Conservation (phyloP, 2,113 vertebrate genomes). For the Paedocypris sp. region DNA sequence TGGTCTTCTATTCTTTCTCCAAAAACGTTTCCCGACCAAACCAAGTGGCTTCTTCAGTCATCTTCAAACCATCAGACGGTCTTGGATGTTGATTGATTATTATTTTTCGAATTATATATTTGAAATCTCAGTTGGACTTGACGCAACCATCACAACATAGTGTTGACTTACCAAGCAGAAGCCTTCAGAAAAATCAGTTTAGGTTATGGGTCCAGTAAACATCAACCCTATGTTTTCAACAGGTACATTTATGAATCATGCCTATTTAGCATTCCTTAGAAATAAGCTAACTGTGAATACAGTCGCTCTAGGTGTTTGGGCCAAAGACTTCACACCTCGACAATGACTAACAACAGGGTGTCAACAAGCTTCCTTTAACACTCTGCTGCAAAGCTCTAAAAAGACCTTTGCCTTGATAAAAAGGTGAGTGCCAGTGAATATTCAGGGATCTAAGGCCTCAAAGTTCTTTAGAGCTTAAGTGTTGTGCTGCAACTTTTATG, state of each 20-base stretch:
- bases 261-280: slow-evolving; percentile 51
- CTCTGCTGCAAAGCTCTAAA: slow-evolving; percentile 51
- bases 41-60: too few species aligned
- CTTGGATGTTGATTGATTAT: not conserved
- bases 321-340: slow-evolving; percentile 65
- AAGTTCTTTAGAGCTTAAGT: not conserved
- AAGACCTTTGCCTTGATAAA: not conserved
- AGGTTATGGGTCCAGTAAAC: not conserved
- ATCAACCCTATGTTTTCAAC: not conserved
- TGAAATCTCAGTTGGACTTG: too few species aligned
- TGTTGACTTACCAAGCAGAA: not conserved
- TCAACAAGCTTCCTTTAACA: slow-evolving; percentile 63
- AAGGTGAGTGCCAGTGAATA: not conserved
- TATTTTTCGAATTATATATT: too few species aligned
- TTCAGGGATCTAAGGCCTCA: not conserved
- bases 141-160: too few species aligned
- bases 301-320: slow-evolving; percentile 61
- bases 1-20: too few species aligned
- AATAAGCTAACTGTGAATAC: slow-evolving; percentile 48
- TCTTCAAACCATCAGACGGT: slow-evolving; percentile 29
- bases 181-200: not conserved
- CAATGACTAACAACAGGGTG: slow-evolving; percentile 51
- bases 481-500: not conserved
- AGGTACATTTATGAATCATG: slow-evolving; percentile 44
- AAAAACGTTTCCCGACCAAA: too few species aligned